These are phyloP conservation scores for Trematomus loennbergii DNA, from an alignment of 2,113 vertebrate genomes.

Conservation along the genomic window DNA sequence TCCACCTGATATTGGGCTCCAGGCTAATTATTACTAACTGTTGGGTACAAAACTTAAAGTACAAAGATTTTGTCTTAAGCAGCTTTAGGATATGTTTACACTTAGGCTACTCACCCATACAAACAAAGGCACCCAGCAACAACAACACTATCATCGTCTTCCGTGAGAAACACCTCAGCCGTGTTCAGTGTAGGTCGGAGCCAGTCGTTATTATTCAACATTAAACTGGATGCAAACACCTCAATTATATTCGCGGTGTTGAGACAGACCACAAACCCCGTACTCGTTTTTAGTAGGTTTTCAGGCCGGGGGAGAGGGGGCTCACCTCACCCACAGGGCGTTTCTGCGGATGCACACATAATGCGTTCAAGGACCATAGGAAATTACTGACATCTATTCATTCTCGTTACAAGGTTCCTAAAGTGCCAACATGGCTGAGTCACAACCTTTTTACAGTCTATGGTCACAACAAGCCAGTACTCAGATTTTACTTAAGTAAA, in stretches of 20 bases:
- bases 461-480: not conserved
- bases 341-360: not conserved
- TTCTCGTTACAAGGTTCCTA: no score
- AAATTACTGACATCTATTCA: not conserved
- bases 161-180: not conserved
- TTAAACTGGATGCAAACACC: not conserved
- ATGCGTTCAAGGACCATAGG: constrained; percentile 1
- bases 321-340: not conserved
- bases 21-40: not conserved
- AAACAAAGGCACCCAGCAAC: not conserved
- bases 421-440: not conserved
- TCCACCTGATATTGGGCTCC: not conserved
- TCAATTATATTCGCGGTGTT: rapidly evolving
- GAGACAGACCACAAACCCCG: not conserved
- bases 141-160: not conserved
- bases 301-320: not conserved
- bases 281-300: not conserved
- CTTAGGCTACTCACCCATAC: constrained; percentile 21
- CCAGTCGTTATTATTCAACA: not conserved
- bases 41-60: not conserved
- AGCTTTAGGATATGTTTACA: not conserved
- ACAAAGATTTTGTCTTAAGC: not conserved
- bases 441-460: no score
- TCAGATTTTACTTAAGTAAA: no score
- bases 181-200: not conserved